phyloP scores from a whole-genome alignment of 1,140 invertebrate species.

The Agraylea sexmaculata region DNA sequence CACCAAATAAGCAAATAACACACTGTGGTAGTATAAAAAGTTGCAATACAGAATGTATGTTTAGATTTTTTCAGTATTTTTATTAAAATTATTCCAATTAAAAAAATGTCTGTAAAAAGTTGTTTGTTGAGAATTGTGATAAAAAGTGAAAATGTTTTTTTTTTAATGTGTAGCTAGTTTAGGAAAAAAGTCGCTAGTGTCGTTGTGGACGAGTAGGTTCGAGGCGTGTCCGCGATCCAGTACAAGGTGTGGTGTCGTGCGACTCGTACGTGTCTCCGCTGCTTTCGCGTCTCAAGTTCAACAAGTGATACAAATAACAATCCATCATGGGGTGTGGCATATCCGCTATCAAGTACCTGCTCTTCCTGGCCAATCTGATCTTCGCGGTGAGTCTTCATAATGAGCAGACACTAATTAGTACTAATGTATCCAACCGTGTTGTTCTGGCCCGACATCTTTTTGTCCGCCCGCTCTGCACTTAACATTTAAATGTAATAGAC shows the following conservation, averaged over 20 bases:
- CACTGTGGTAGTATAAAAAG: too few relatives aligned
- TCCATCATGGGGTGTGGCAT: slow-evolving; percentile 53
- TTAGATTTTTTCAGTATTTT: too few relatives aligned
- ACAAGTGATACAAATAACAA: background rate
- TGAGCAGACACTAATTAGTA: background rate
- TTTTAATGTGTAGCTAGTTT: too few relatives aligned
- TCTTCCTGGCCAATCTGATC: slow-evolving; percentile 73
- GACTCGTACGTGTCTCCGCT: slow-evolving; percentile 11
- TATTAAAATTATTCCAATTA: too few relatives aligned
- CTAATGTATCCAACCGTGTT: background rate
- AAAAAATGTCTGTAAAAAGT: too few relatives aligned
- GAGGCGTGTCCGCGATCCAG: slow-evolving; percentile 27
- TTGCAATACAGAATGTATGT: too few relatives aligned
- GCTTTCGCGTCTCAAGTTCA: slow-evolving; percentile 22
- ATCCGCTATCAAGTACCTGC: slow-evolving; percentile 69
- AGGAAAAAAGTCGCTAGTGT: too few relatives aligned
- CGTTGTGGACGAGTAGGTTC: too few relatives aligned
- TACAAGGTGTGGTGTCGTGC: slow-evolving; percentile 30
- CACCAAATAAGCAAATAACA: too few relatives aligned
- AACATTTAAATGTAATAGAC: too few relatives aligned
- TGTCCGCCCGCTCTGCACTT: background rate
- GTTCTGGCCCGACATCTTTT: background rate
- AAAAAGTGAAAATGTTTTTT: too few relatives aligned
- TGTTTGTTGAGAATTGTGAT: too few relatives aligned
- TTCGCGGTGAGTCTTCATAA: slow-evolving; percentile 59